phyloP scores from a whole-genome alignment of 2,797 vertebrate genomes.

The Poeciliopsis infans region DNA sequence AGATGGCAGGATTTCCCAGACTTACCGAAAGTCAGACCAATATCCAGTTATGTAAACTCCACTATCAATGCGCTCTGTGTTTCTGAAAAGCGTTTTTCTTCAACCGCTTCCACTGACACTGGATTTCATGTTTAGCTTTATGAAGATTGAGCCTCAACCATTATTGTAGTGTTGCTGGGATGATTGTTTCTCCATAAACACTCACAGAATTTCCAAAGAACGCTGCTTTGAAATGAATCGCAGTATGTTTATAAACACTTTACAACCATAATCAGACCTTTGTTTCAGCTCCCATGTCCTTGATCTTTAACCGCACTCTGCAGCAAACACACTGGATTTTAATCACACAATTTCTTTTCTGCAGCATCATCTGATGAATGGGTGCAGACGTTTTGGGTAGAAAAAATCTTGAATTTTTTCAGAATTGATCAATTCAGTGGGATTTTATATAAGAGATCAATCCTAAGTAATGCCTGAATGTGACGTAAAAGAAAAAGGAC shows the following conservation, averaged over 20 bases:
- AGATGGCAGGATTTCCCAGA: neutral
- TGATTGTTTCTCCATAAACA: neutral
- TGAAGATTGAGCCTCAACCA: neutral
- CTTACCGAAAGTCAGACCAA: neutral
- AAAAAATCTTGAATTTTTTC: neutral
- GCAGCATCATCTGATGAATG: neutral
- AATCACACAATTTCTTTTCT: neutral
- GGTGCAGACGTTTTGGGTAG: neutral
- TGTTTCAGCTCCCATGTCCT: neutral
- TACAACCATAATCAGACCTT: neutral
- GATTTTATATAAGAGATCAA: neutral
- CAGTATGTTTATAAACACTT: neutral
- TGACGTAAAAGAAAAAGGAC: neutral
- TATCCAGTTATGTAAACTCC: neutral
- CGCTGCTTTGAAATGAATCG: neutral
- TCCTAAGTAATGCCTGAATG: neutral
- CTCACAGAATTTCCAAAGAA: neutral
- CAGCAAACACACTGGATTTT: neutral
- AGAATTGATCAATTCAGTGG: neutral
- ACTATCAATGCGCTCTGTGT: neutral
- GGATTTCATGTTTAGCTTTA: neutral
- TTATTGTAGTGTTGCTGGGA: neutral
- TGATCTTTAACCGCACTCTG: neutral
- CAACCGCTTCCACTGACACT: neutral
- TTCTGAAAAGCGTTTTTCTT: neutral